These are phyloP conservation scores for Eciton burchellii DNA, from an alignment of 1,140 invertebrate genomes.

Conservation along the genomic window DNA sequence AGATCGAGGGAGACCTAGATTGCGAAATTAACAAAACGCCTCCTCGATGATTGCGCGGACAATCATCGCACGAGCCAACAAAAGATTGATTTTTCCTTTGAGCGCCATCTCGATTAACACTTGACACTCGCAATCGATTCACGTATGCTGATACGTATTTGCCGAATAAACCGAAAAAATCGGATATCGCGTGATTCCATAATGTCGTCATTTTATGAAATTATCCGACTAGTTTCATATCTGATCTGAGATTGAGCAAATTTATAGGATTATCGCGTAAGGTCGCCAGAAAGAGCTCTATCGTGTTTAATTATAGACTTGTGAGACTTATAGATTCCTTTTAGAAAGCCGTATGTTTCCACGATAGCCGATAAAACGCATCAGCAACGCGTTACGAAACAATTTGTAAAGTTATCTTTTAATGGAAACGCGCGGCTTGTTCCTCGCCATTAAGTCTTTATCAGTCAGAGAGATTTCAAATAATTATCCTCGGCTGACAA, in stretches of 20 bases:
- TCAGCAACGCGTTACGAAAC: background rate
- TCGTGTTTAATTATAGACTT: constrained; percentile 21
- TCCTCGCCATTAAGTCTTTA: background rate
- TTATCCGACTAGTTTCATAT: constrained; percentile 24
- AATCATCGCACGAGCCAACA: too few relatives aligned
- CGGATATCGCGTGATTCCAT: constrained; percentile 42
- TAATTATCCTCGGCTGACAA: background rate
- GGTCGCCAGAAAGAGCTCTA: background rate
- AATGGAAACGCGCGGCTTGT: background rate
- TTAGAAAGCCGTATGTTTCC: background rate
- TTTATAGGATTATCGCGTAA: constrained; percentile 22
- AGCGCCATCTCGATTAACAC: too few relatives aligned
- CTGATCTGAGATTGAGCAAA: background rate
- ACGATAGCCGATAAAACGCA: background rate
- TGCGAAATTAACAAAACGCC: too few relatives aligned
- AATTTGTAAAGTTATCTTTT: background rate
- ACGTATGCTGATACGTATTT: constrained; percentile 9
- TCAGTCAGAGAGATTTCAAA: background rate
- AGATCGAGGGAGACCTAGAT: background rate
- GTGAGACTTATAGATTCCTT: background rate
- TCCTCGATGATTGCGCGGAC: too few relatives aligned
- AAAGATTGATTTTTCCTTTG: too few relatives aligned
- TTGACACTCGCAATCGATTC: background rate
- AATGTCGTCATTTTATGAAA: constrained; percentile 9
- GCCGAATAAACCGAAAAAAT: constrained; percentile 22